phyloP scores from a whole-genome alignment of 2,113 vertebrate species.

The Apodemus speciosus region DNA sequence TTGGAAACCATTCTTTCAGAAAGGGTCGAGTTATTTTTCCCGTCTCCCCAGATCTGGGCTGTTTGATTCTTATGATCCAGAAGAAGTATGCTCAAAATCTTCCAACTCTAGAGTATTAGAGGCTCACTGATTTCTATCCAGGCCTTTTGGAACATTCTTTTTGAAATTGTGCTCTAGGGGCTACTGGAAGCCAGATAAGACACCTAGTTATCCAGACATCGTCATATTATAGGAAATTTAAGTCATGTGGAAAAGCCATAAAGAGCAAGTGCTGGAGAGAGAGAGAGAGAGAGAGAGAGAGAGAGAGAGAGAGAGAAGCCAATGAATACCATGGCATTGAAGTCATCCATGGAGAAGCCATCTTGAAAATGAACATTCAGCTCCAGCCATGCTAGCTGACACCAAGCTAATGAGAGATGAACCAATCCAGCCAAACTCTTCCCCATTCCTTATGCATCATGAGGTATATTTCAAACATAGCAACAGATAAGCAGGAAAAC shows the following conservation, averaged over 20 bases:
- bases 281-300: not conserved
- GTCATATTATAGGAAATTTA: not conserved
- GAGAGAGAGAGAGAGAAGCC: not conserved
- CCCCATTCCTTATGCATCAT: not conserved
- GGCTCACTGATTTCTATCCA: not conserved
- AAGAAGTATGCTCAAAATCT: not conserved
- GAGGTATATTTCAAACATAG: not conserved
- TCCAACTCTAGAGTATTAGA: not conserved
- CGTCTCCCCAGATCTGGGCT: not conserved
- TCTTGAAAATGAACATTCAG: not conserved
- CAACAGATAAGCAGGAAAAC: not conserved
- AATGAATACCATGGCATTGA: not conserved
- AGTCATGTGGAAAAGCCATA: not conserved
- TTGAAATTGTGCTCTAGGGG: conserved; percentile 1
- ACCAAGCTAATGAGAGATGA: not conserved
- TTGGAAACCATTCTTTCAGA: not conserved
- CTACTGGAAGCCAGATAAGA: not conserved
- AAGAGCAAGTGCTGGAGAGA: not conserved
- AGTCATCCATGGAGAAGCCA: not conserved
- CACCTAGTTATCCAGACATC: not conserved
- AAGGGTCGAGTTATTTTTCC: not conserved
- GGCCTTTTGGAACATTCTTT: not conserved
- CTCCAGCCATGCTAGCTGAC: not conserved
- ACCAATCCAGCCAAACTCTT: not conserved
- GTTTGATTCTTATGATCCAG: not conserved